These are phyloP conservation scores for Euthynnus affinis DNA, from an alignment of 2,797 vertebrate genomes.

Conservation along the genomic window DNA sequence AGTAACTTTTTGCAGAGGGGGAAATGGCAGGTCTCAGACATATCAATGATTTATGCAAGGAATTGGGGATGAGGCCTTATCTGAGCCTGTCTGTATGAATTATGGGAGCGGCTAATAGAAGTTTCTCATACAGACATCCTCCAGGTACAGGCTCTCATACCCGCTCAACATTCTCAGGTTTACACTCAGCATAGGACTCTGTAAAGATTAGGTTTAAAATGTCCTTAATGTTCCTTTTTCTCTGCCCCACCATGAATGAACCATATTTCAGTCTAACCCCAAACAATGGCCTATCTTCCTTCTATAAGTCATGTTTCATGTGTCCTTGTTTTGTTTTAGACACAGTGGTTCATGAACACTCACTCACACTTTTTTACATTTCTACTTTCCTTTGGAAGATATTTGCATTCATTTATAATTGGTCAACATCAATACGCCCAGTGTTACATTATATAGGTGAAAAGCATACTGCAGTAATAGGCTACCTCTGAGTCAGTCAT, in stretches of 20 bases:
- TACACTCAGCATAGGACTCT: not conserved
- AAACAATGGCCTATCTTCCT: not conserved
- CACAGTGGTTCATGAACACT: not conserved
- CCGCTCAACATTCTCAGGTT: conserved; percentile 29
- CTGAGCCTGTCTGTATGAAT: conserved; percentile 67
- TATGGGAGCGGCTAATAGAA: conserved; percentile 65
- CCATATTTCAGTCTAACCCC: conserved; percentile 6
- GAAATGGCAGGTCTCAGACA: conserved; percentile 32
- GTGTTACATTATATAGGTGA: not conserved
- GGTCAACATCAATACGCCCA: not conserved
- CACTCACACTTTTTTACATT: not conserved
- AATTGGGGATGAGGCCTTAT: conserved; percentile 48
- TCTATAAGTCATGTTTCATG: conserved; percentile 39
- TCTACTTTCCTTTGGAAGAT: not conserved
- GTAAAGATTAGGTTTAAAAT: conserved; percentile 36
- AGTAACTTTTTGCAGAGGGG: conserved; percentile 14
- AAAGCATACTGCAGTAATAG: not conserved
- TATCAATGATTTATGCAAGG: conserved; percentile 65
- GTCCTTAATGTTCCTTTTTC: not conserved
- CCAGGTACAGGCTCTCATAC: conserved; percentile 31
- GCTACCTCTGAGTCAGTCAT: no score
- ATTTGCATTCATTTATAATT: not conserved
- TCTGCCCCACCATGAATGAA: not conserved
- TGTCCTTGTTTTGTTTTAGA: not conserved
- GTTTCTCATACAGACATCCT: conserved; percentile 41